A percentile compares a stretch with the other conserved stretches of the same genome.
phyloP scores from a whole-genome alignment of 2,113 vertebrate genomes.

The Syrrhaptes paradoxus region DNA sequence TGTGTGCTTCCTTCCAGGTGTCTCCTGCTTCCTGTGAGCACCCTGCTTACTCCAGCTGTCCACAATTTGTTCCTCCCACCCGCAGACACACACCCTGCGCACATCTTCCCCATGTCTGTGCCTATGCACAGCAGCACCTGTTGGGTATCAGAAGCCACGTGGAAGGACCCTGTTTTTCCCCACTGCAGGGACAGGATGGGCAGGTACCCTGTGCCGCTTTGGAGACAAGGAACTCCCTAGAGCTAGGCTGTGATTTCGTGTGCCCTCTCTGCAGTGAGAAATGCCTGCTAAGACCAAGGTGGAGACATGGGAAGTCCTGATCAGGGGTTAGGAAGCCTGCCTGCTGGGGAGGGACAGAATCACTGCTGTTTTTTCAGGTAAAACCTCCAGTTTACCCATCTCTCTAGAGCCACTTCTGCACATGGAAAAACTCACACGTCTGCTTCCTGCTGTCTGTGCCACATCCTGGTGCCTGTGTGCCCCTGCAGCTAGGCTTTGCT shows the following conservation, averaged over 20 bases:
- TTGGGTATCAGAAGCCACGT: background rate
- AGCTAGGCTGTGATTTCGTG: background rate
- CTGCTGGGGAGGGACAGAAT: background rate
- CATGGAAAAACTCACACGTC: background rate
- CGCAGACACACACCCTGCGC: background rate
- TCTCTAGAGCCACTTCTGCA: background rate
- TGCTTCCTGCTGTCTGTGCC: background rate
- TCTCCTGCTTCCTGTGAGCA: background rate
- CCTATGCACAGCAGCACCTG: background rate
- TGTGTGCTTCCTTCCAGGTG: rapidly evolving
- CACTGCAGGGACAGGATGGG: background rate
- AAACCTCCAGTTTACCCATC: background rate
- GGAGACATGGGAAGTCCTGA: background rate
- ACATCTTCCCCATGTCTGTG: rapidly evolving
- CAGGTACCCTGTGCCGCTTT: background rate
- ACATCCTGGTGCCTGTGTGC: background rate
- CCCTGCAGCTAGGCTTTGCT: background rate
- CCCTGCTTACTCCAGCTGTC: background rate
- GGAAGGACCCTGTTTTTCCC: background rate
- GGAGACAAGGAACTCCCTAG: background rate
- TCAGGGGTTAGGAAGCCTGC: rapidly evolving
- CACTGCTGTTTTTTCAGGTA: background rate
- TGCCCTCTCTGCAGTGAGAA: background rate
- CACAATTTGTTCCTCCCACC: background rate
- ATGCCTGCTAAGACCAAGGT: background rate